Conservation (phyloP, 2,888 invertebrate species). For the Leptopilina syphax region DNA sequence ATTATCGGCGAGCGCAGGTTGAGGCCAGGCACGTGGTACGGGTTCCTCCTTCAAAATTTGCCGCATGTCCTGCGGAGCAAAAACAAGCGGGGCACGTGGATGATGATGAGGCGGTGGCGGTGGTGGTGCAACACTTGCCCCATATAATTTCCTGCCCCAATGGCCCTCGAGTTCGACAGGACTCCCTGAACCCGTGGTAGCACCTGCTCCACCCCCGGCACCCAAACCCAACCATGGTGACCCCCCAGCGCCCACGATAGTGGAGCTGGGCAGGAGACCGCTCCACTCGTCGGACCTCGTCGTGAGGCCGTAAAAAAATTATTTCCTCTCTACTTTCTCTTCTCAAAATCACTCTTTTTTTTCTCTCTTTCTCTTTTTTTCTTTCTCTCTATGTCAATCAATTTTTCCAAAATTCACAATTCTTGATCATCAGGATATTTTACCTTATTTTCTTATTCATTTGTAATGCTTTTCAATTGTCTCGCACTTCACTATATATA, state of each 20-base stretch:
- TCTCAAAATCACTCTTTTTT: constrained; percentile 65
- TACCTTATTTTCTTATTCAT: background rate
- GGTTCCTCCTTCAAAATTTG: constrained; percentile 76
- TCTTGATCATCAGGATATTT: background rate
- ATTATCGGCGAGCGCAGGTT: constrained; percentile 73
- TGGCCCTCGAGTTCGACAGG: constrained; percentile 75
- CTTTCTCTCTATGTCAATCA: constrained; percentile 41
- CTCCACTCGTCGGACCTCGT: constrained; percentile 77
- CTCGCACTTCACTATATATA: no score
- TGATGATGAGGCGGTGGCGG: constrained; percentile 75
- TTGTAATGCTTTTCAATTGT: no score
- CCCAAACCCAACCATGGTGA: constrained; percentile 76
- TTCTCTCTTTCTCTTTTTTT: constrained; percentile 53
- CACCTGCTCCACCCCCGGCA: constrained; percentile 72
- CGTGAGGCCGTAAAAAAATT: constrained; percentile 72
- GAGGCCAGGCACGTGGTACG: constrained; percentile 74
- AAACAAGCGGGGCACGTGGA: constrained; percentile 73
- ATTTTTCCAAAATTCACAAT: constrained; percentile 41
- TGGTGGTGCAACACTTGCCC: constrained; percentile 74
- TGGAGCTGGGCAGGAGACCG: constrained; percentile 77
- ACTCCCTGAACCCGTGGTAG: constrained; percentile 73
- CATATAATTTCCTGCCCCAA: constrained; percentile 74
- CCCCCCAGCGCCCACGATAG: constrained; percentile 76
- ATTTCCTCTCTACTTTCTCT: constrained; percentile 60
- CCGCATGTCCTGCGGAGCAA: constrained; percentile 75